Evolutionary conservation across 2,797 vertebrate species (phyloP).

Genomic region (Falco berigora): DNA sequence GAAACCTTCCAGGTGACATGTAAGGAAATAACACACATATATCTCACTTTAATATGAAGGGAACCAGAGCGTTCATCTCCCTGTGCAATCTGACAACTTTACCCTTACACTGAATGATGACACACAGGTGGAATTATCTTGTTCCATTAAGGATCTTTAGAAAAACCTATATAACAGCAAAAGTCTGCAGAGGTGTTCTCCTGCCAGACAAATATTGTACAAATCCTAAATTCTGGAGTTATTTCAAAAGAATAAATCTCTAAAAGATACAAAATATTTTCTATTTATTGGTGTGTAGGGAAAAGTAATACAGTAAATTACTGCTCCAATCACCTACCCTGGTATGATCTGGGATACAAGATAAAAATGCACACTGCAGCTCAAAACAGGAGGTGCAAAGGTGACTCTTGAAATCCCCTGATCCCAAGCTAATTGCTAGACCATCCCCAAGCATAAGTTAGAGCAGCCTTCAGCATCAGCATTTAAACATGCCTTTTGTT

Average conservation of each 20-base stretch:
- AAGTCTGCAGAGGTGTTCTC: neutral
- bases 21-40: slow-evolving; percentile 27
- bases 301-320: neutral
- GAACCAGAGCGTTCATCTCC: neutral
- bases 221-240: neutral
- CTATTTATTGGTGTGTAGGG: neutral
- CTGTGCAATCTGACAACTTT: neutral
- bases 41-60: slow-evolving; percentile 32
- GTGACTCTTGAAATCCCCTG: slow-evolving; percentile 8
- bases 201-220: neutral
- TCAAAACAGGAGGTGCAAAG: slow-evolving; percentile 14
- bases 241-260: neutral
- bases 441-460: neutral
- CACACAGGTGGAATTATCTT: slow-evolving; percentile 2
- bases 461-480: slow-evolving; percentile 4
- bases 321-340: neutral
- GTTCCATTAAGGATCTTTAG: slow-evolving; percentile 5
- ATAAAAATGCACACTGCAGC: neutral
- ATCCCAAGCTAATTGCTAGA: slow-evolving; percentile 26
- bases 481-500: slow-evolving; percentile 41
- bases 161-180: neutral
- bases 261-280: neutral
- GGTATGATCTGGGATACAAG: neutral
- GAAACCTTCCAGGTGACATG: slow-evolving; percentile 37
- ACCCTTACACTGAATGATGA: neutral